Evolutionary conservation across 2,797 vertebrate genomes (phyloP).

Genomic region (Oceanodroma leucorhoa): DNA sequence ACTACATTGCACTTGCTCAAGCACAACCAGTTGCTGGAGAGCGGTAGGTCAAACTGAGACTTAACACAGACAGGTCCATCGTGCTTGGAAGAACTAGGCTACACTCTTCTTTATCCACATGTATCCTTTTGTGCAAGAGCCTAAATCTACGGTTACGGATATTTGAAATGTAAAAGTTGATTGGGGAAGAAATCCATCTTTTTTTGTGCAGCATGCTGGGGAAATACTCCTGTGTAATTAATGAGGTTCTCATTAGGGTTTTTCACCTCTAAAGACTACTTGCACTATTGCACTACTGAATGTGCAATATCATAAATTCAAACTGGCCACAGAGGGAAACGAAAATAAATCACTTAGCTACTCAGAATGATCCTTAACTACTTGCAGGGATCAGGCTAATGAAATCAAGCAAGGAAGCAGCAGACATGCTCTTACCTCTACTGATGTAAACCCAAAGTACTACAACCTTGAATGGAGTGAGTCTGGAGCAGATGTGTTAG

Average conservation of each 20-base stretch:
- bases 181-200: neutral
- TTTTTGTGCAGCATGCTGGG: neutral
- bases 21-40: neutral
- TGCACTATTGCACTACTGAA: neutral
- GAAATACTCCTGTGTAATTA: neutral
- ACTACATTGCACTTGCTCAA: neutral
- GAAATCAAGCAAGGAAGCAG: neutral
- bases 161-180: neutral
- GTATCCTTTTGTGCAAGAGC: neutral
- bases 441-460: neutral
- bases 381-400: neutral
- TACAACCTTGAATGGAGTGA: neutral
- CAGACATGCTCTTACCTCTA: neutral
- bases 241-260: neutral
- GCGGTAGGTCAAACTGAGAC: neutral
- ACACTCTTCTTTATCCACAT: fast-evolving
- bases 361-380: neutral
- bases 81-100: neutral
- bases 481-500: neutral
- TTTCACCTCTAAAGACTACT: neutral
- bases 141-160: neutral
- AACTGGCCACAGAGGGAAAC: neutral
- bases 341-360: neutral
- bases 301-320: neutral
- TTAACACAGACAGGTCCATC: neutral